Base-by-base conservation (phyloP, 2,113 vertebrate species). In the Bubalus kerabau region DNA sequence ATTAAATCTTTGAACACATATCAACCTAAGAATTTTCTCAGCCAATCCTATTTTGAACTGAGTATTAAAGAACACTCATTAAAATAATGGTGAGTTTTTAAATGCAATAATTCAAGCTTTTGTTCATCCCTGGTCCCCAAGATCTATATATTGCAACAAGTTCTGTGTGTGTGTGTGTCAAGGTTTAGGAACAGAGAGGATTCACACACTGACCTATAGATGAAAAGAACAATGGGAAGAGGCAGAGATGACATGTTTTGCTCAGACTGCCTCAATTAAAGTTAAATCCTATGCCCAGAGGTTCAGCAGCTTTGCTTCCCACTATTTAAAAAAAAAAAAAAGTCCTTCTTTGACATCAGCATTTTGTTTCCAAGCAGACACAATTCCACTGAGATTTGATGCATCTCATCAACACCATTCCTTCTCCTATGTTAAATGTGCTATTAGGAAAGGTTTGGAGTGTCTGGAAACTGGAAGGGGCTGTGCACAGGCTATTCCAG, bases 401-500 rank as follows among this genome's bases (percentile, higher is more conserved):
- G 93, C 83, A 86, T 91, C 96, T 96, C 97, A 95, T 97, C 97
- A 87, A 67, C 91, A 89, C 90, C 50, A 23, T 80, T 84, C 93
- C 23, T 50, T 95, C 95, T 57, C 59, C 90, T 90, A 54, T 74
- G 83, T 50, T 96, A 95, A 97, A 85, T 0, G n/a, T 88, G 87
- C 93, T 96, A 94, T 98, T 97, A 95, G 90, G 46, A 94, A 97
- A 97, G 98, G 97, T 97, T 96, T 90, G 43, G 96, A 88, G 93
- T 62, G 86, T 96, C 94, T 97, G 32, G 52, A 95, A 98, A 91
- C 98, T 95, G 96, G 97, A 98, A 97, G 91, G 97, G 97, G 80
- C 97, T 96, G 46, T 84, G 90, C 93, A 78, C 19, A 81, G 98
- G 97, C 98, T 97, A 98, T 94, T 98, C 97, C 97, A 95, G 96